Evolutionary conservation across 2,797 vertebrate species (phyloP).

Genomic region (Sandelia bainsii): DNA sequence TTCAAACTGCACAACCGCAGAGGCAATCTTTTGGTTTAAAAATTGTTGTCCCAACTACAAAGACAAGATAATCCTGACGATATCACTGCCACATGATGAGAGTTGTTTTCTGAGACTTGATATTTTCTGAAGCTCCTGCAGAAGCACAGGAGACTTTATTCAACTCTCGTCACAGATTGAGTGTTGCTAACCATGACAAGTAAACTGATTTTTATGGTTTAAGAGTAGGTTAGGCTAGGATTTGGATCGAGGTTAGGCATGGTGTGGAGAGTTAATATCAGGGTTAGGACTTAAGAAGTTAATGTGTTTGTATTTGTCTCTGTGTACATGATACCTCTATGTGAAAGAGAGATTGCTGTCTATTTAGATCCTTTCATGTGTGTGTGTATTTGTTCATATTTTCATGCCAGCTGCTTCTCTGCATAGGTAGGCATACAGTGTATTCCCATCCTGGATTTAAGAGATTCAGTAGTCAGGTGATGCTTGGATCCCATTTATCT

Average conservation of each 20-base stretch:
- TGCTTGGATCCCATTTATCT: constrained; percentile 65
- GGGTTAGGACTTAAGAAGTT: neutral
- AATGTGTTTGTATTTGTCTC: constrained; percentile 7
- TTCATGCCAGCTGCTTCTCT: constrained; percentile 14
- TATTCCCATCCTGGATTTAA: constrained; percentile 34
- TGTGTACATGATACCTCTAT: neutral
- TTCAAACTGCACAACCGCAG: neutral
- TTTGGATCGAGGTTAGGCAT: neutral
- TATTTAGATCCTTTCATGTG: constrained; percentile 24
- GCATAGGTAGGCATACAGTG: constrained; percentile 11
- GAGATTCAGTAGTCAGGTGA: constrained; percentile 50
- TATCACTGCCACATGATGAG: too few relatives aligned
- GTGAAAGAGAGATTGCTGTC: constrained; percentile 8
- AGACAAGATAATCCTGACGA: too few relatives aligned
- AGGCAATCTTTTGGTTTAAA: neutral
- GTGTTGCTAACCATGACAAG: constrained; percentile 1
- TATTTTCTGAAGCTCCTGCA: neutral
- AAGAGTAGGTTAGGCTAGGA: neutral
- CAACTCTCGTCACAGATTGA: neutral
- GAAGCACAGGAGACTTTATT: neutral
- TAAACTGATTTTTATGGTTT: neutral
- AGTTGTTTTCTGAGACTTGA: neutral
- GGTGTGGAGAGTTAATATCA: neutral
- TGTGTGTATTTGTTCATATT: constrained; percentile 12
- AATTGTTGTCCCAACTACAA: too few relatives aligned